Evolutionary conservation across 2,888 invertebrate species (phyloP), one percentile per base, ranked within the genome.

Genomic region (Phyllotreta striolata): DNA sequence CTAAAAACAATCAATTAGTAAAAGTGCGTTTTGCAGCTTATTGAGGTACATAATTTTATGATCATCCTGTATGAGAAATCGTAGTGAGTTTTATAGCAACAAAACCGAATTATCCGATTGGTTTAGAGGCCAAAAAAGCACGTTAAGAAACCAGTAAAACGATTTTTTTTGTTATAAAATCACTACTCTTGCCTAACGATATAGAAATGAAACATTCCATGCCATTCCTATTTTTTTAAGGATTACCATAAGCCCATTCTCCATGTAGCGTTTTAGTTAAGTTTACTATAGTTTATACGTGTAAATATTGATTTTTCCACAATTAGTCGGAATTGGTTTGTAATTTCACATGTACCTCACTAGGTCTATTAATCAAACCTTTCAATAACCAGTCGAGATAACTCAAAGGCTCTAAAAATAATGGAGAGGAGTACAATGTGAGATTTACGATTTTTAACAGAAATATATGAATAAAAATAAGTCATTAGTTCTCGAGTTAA

Each of bases 201-300:
- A 39, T 52, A 52, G 52, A 52, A 52, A 47, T 52, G 52, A 52
- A 38, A 52, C 75, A 75, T 77, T 76, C 74, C 75, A 74, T 70
- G 74, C 71, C 72, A 71, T 74, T 70, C 66, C 70, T 65, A 59
- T 62, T 69, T 62, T 64, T 66, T 61, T 52, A 52, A 62, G 61
- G 14, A 51, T 43, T 66, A 69, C 46, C 49, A 49, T 62, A 60
- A 66, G 63, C 54, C 46, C 41, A 52, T 52, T 24, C 52, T 52
- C 52, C 52, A 52, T 59, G 43, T 62, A 66, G 62, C 58, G 61
- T 58, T 71, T 70, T 62, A 69, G 72, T 74, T 74, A 68, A 73
- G 72, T 73, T 73, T 74, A 65, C 70, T 70, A 71, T 68, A 73
- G 72, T 75, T 73, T 74, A 74, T 63, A 12, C 8, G 67, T 75